Conservation (phyloP, 2,888 invertebrate species). For the Elgonia sp. region DNA sequence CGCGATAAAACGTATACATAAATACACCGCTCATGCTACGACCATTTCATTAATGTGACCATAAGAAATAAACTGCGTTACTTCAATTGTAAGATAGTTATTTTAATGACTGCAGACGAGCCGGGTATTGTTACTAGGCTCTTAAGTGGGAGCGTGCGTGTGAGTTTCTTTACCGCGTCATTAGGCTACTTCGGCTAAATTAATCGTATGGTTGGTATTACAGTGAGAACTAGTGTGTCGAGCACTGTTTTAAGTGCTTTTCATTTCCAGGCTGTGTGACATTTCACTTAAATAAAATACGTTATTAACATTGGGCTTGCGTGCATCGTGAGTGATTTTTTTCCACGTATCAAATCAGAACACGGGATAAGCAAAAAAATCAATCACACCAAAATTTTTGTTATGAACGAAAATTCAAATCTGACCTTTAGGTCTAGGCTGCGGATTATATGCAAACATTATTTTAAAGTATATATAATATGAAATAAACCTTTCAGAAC, state of each 20-base stretch:
- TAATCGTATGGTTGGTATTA: conserved; percentile 84
- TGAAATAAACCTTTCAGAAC: too few relatives aligned
- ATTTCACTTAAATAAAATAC: conserved; percentile 85
- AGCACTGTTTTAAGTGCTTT: conserved; percentile 91
- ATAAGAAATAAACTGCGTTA: conserved; percentile 46
- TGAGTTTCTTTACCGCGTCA: conserved; percentile 60
- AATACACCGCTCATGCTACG: conserved; percentile 65
- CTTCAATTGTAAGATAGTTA: conserved; percentile 68
- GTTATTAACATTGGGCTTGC: conserved; percentile 43
- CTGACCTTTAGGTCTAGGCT: too few relatives aligned
- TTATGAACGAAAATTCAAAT: conserved; percentile 28
- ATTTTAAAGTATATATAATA: too few relatives aligned
- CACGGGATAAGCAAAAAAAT: conserved; percentile 6
- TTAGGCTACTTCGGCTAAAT: conserved; percentile 82
- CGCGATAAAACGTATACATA: conserved; percentile 67
- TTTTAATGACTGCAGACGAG: conserved; percentile 67
- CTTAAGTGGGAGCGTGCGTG: conserved; percentile 60
- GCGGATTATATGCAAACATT: too few relatives aligned
- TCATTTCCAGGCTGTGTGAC: conserved; percentile 90
- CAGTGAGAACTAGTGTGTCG: conserved; percentile 87
- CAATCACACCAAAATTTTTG: conserved; percentile 29
- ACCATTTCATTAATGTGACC: conserved; percentile 50
- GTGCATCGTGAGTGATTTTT: conserved; percentile 46
- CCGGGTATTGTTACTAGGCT: conserved; percentile 55
- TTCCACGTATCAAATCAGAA: conserved; percentile 14